Conservation (phyloP, 1,140 invertebrate genomes). For the Plodia interpunctella region DNA sequence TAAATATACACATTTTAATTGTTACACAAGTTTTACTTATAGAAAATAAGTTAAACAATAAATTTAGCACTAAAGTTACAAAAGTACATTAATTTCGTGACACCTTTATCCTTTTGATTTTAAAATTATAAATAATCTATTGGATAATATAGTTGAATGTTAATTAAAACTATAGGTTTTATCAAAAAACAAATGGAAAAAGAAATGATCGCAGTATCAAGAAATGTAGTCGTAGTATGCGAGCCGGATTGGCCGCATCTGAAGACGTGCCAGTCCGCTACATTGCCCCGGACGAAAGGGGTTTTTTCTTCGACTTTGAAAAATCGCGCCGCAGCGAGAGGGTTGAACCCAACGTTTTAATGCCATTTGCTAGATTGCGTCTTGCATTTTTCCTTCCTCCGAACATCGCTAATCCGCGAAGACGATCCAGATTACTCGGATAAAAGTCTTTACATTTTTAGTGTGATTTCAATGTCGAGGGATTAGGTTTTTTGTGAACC, state of each 20-base stretch:
- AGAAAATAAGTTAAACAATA: no score
- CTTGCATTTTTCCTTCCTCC: conserved; percentile 71
- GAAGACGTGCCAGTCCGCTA: conserved; percentile 71
- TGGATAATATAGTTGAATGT: no score
- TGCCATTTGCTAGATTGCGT: conserved; percentile 75
- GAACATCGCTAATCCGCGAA: conserved; percentile 71
- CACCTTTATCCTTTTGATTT: no score
- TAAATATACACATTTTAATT: no score
- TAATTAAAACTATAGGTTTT: no score
- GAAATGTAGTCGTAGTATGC: conserved; percentile 25
- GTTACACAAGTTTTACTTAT: no score
- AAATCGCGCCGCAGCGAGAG: conserved; percentile 63
- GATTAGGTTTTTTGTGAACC: conserved; percentile 67
- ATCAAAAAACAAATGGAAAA: no score
- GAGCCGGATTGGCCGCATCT: conserved; percentile 49
- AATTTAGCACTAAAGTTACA: no score
- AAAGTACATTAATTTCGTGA: no score
- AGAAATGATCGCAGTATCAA: no score
- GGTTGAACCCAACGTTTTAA: conserved; percentile 74
- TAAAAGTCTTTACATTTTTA: conserved; percentile 70
- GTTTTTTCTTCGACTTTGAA: conserved; percentile 72
- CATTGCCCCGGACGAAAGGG: conserved; percentile 63
- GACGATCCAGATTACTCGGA: conserved; percentile 66
- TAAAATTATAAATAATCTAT: no score
- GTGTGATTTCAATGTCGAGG: conserved; percentile 66